Percentiles rank a stretch among this genome's conserved stretches.
These are phyloP conservation scores for Thalassophryne amazonica DNA, from an alignment of 2,797 vertebrate species.

Conservation along the genomic window DNA sequence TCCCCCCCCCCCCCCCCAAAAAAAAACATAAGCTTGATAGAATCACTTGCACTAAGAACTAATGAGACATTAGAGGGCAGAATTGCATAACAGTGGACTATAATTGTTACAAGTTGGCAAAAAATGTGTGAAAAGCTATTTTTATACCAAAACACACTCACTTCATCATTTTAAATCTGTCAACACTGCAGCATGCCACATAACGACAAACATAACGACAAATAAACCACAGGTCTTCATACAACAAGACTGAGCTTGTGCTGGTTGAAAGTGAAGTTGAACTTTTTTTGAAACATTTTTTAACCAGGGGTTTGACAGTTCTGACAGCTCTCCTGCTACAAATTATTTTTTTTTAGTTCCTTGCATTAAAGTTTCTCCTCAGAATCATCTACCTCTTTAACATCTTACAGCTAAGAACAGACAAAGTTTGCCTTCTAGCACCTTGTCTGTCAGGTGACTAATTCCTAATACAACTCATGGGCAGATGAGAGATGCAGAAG, in stretches of 20 bases:
- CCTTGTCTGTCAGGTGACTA: slow-evolving; percentile 1
- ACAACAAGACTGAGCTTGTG: not conserved
- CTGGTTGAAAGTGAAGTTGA: not conserved
- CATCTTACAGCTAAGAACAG: slow-evolving; percentile 17
- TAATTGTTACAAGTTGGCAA: too few relatives aligned
- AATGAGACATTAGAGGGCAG: too few relatives aligned
- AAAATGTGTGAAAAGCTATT: too few relatives aligned
- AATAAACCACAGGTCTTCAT: not conserved
- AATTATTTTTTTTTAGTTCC: not conserved
- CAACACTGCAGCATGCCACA: slow-evolving; percentile 20
- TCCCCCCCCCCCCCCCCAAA: too few relatives aligned
- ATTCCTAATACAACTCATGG: slow-evolving; percentile 7
- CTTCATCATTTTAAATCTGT: slow-evolving; percentile 45
- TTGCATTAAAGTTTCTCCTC: slow-evolving; percentile 17
- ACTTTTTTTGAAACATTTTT: not conserved
- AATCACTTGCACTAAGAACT: too few relatives aligned
- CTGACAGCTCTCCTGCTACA: not conserved
- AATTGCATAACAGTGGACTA: too few relatives aligned
- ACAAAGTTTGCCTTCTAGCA: too few relatives aligned
- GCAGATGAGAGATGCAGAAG: too few relatives aligned
- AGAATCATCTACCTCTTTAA: slow-evolving; percentile 34
- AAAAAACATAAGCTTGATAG: too few relatives aligned
- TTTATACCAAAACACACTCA: slow-evolving; percentile 1
- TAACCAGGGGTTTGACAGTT: slow-evolving; percentile 15
- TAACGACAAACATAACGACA: not conserved